Evolutionary conservation across 2,113 vertebrate species (phyloP), one percentile per base, ranked within the genome.

Genomic region (Hypocryptadius cinnamomeus): DNA sequence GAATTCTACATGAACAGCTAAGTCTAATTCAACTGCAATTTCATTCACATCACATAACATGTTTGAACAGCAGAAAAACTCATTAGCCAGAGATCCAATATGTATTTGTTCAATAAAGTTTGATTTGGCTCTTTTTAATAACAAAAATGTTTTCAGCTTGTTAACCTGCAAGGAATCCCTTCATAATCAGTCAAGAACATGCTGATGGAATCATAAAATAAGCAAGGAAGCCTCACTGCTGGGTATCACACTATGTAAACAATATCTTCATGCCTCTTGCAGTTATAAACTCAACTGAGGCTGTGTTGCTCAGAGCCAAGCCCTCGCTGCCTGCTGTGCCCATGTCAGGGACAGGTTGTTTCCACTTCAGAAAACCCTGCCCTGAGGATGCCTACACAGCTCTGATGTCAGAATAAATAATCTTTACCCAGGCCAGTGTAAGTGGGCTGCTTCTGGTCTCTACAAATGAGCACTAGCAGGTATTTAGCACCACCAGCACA

Each of bases 401-500:
- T 85, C 74, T 73, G 15, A 27, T 10, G 13, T 20, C 47, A 27
- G 24, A n/a, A 63, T 17, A 35, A 87, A 53, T 33, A 5, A 8
- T 54, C 88, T 23, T 35, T 35, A 8, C 35, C 45, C 19, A 19
- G 23, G 19, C 20, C 23, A 8, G 30, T n/a, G 20, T 50, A 19
- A 71, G 31, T 2, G 9, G 45, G 21, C n/a, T 44, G 74, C 83
- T 85, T 11, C 20, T 73, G 33, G 19, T 63, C 39, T 31, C 24
- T 8, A 1, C 37, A 37, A 51, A 31, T 12, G 48, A 56, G 60
- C 40, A 15, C 8, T 12, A 57, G 48, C n/a, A 27, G 59, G 20
- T 44, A 0, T 47, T 56, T 57, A 30, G 12, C 45, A 33, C 16
- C 44, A 22, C 0, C n/a, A 45, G 76, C 48, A 25, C 3, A 35